These are phyloP conservation scores for Tragelaphus imberbis DNA, from an alignment of 2,113 vertebrate species.

Conservation along the genomic window DNA sequence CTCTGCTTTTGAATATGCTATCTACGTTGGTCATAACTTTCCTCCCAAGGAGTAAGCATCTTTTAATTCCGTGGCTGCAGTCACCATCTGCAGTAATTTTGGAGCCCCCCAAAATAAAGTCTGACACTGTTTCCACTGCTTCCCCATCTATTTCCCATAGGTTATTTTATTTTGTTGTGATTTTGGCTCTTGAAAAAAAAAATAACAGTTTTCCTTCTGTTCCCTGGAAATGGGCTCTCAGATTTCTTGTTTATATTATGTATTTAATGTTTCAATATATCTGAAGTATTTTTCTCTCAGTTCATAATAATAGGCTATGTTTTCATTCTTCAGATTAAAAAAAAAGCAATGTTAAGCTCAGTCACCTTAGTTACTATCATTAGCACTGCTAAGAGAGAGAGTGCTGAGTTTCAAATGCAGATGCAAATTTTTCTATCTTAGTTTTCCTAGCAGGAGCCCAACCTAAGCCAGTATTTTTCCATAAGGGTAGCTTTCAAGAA, in stretches of 20 bases:
- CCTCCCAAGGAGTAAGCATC: too few species aligned
- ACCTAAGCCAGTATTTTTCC: not conserved
- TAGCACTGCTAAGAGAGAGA: not conserved
- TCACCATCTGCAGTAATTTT: too few species aligned
- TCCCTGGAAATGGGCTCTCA: not conserved
- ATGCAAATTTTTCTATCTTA: not conserved
- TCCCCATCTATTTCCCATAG: not conserved
- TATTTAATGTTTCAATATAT: constrained; percentile 33
- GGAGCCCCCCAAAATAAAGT: too few species aligned
- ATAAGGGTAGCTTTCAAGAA: constrained; percentile 20
- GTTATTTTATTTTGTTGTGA: constrained; percentile 41
- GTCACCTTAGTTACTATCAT: not conserved
- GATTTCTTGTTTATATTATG: constrained; percentile 2
- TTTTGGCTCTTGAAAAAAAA: constrained; percentile 25
- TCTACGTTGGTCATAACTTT: too few species aligned
- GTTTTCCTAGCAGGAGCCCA: not conserved
- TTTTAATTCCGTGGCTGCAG: too few species aligned
- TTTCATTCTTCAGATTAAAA: constrained; percentile 36
- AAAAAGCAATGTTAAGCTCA: constrained; percentile 16
- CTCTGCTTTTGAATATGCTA: too few species aligned
- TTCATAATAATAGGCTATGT: not conserved
- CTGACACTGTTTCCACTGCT: too few species aligned
- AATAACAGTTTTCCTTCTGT: not conserved
- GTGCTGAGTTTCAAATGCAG: constrained; percentile 20
- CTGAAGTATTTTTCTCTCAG: constrained; percentile 8